Evolutionary conservation across 1,140 invertebrate species (phyloP).

Genomic region (Cardiocondyla obscurior): DNA sequence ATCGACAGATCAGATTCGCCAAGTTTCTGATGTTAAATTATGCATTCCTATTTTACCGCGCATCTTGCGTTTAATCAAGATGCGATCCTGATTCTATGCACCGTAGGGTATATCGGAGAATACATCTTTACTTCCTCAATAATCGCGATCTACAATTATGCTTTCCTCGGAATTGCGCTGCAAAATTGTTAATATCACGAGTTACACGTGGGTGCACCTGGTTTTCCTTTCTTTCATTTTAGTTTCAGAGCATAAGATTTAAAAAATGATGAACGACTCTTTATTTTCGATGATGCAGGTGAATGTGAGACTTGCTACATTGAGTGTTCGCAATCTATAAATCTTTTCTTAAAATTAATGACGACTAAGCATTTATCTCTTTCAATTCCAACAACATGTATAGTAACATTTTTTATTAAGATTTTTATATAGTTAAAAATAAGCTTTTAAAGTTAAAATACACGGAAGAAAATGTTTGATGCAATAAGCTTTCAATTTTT

Average conservation of each 20-base stretch:
- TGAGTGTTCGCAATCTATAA: background rate
- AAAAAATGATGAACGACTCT: background rate
- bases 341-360: background rate
- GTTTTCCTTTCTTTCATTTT: background rate
- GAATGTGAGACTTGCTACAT: background rate
- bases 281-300: background rate
- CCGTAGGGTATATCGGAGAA: background rate
- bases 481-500: background rate
- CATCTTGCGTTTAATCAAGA: slow-evolving; percentile 27
- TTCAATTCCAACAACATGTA: background rate
- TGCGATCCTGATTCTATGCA: slow-evolving; percentile 5
- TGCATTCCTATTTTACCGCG: background rate
- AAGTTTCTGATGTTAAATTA: slow-evolving; percentile 22
- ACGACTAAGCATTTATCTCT: background rate
- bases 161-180: slow-evolving; percentile 22
- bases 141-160: slow-evolving; percentile 30
- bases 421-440: background rate
- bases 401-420: background rate
- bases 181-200: background rate
- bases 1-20: slow-evolving; percentile 31
- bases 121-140: slow-evolving; percentile 19
- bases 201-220: background rate
- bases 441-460: background rate
- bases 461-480: background rate
- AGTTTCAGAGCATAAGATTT: background rate